Evolutionary conservation across 2,797 vertebrate genomes (phyloP).

Genomic region (Epinephelus awoara): DNA sequence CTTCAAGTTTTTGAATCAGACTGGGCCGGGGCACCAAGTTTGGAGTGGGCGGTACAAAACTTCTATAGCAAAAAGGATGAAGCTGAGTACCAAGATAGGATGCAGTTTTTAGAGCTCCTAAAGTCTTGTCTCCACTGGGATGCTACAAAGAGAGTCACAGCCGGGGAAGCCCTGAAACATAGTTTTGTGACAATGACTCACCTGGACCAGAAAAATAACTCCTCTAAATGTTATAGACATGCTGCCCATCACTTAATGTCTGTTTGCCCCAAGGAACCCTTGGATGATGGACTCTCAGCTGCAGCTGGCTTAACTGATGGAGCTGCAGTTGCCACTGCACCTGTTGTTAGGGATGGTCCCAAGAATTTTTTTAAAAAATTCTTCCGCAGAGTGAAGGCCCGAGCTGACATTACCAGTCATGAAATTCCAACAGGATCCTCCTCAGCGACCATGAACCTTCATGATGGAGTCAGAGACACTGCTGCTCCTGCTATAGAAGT

Average conservation of each 20-base stretch:
- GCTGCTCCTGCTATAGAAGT: not conserved
- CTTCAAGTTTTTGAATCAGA: no score
- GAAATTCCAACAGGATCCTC: no score
- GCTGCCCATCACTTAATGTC: not conserved
- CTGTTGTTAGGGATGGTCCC: no score
- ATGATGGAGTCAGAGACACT: not conserved
- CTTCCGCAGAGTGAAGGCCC: no score
- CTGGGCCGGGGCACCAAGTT: no score
- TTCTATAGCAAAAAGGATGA: fast-evolving
- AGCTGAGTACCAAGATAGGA: not conserved
- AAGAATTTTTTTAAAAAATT: no score
- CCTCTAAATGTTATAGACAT: not conserved
- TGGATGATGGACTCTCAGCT: not conserved
- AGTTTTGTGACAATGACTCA: constrained; percentile 14
- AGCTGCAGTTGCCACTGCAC: no score
- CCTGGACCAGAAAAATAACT: not conserved
- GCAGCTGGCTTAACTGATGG: no score
- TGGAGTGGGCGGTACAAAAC: no score
- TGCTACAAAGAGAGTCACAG: constrained; percentile 2
- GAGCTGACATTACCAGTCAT: no score
- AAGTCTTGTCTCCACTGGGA: constrained; percentile 9
- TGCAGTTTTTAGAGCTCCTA: constrained; percentile 29
- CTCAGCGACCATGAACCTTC: no score
- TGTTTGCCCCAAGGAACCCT: no score
- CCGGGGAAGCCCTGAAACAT: constrained; percentile 12